Evolutionary conservation across 2,797 vertebrate genomes (phyloP).

Genomic region (Intellagama lesueurii): DNA sequence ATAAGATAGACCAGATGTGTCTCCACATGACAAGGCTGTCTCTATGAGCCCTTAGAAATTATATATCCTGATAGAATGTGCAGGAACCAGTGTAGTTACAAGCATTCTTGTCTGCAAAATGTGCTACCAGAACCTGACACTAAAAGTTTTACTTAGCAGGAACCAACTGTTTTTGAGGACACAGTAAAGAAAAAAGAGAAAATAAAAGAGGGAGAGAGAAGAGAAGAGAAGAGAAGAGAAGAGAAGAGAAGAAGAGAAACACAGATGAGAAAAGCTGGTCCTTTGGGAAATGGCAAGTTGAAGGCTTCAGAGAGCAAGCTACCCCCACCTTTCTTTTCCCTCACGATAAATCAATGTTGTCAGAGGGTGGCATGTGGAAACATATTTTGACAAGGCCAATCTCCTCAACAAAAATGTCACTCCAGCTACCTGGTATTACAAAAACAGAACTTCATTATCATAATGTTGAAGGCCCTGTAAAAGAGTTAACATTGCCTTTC

Average conservation of each 20-base stretch:
- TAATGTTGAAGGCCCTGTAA: background rate
- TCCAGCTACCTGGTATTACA: background rate
- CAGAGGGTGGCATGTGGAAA: constrained; percentile 18
- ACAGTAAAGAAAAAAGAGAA: background rate
- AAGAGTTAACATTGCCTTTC: background rate
- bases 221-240: too few relatives aligned
- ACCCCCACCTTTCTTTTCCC: background rate
- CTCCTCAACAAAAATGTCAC: constrained; percentile 13
- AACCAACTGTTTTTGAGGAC: background rate
- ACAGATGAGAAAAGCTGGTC: background rate
- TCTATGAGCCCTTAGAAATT: background rate
- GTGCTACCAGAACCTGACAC: background rate
- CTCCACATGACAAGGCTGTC: background rate
- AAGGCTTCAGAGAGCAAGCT: too few relatives aligned
- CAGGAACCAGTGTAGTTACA: background rate
- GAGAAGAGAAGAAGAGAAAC: background rate
- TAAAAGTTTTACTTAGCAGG: background rate
- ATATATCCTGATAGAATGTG: background rate
- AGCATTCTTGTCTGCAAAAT: background rate
- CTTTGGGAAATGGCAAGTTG: background rate
- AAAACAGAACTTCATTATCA: constrained; percentile 12
- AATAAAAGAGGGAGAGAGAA: background rate
- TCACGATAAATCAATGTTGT: background rate
- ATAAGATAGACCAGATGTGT: too few relatives aligned
- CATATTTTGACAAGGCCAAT: constrained; percentile 4